These are phyloP conservation scores for Halesus radiatus DNA, from an alignment of 1,140 invertebrate species.

Conservation along the genomic window DNA sequence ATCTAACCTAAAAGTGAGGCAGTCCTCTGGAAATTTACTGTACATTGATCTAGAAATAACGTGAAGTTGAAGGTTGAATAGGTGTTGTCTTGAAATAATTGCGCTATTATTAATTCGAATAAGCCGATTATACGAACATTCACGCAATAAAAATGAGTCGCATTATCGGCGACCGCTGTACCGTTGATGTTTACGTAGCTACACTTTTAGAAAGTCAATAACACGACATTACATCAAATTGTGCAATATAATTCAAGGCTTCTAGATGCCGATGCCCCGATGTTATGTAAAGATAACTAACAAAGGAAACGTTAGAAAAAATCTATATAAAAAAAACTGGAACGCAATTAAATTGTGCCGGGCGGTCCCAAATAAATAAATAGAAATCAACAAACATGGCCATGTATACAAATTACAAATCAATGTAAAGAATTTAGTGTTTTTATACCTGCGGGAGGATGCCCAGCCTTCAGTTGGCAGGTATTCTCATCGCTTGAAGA, in stretches of 20 bases:
- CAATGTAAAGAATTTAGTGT: not conserved
- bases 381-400: not conserved
- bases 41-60: too few relatives aligned
- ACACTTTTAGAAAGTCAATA: constrained; percentile 7
- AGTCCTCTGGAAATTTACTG: too few relatives aligned
- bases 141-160: constrained; percentile 4
- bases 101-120: too few relatives aligned
- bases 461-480: constrained; percentile 81
- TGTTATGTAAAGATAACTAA: too few relatives aligned
- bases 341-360: not conserved
- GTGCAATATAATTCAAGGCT: too few relatives aligned
- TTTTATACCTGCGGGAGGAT: constrained; percentile 85
- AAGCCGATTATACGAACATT: not conserved
- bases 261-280: too few relatives aligned
- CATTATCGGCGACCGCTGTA: constrained; percentile 9
- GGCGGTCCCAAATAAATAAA: constrained; percentile 3
- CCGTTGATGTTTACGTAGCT: constrained; percentile 33
- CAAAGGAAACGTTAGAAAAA: too few relatives aligned
- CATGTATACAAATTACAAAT: not conserved
- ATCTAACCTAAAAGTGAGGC: too few relatives aligned
- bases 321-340: not conserved
- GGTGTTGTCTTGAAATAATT: too few relatives aligned
- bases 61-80: too few relatives aligned
- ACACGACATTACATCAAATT: not conserved
- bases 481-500: constrained; percentile 71